Evolutionary conservation across 1,140 invertebrate genomes (phyloP).

Genomic region (Zelostemma sp.): DNA sequence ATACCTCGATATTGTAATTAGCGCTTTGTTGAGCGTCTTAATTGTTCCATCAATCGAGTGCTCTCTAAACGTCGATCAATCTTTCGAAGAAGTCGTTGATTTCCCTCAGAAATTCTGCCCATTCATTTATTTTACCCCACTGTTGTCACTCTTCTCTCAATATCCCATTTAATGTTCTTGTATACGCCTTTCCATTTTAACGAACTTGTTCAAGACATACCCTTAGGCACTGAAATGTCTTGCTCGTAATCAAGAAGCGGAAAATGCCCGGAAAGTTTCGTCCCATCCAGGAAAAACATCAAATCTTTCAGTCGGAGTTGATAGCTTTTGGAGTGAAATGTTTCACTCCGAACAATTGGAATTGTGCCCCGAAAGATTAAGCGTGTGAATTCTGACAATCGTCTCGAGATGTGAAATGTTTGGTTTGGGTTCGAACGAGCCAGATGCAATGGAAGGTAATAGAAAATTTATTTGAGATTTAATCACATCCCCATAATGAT

Average conservation of each 20-base stretch:
- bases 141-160: constrained; percentile 13
- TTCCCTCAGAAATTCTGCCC: constrained; percentile 2
- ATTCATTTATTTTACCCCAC: constrained; percentile 17
- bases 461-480: constrained; percentile 60
- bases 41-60: constrained; percentile 6
- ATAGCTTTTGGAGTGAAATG: neutral
- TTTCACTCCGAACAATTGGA: neutral
- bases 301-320: too few relatives aligned
- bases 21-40: constrained; percentile 7
- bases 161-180: constrained; percentile 19
- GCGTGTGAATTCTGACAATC: neutral
- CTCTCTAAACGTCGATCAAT: neutral
- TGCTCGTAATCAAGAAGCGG: constrained; percentile 13
- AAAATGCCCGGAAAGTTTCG: too few relatives aligned
- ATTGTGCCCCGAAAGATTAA: neutral
- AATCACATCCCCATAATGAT: constrained; percentile 60
- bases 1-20: constrained; percentile 7
- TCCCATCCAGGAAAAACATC: too few relatives aligned
- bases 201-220: constrained; percentile 26
- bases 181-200: constrained; percentile 37
- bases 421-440: constrained; percentile 13
- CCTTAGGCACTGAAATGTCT: constrained; percentile 24
- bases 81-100: neutral
- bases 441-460: constrained; percentile 34
- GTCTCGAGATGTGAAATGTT: neutral